These are phyloP conservation scores for Agrochola lychnidis DNA, from an alignment of 2,888 invertebrate genomes.

Conservation along the genomic window DNA sequence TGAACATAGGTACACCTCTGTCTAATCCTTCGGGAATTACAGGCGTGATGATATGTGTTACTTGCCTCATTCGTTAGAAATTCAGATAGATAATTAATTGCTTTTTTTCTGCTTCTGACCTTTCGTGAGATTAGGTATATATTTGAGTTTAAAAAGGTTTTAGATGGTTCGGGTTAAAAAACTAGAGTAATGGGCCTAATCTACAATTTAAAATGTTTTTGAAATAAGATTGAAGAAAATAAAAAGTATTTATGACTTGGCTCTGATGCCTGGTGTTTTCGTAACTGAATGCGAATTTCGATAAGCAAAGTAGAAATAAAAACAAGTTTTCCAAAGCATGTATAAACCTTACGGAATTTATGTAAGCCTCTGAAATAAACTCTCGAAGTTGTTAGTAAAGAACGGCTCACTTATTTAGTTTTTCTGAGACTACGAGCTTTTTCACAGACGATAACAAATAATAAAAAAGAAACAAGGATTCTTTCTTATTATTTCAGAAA, in stretches of 20 bases:
- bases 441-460: constrained; percentile 41
- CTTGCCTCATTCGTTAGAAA: not conserved
- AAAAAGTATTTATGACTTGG: constrained; percentile 16
- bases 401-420: constrained; percentile 33
- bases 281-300: constrained; percentile 20
- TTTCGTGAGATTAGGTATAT: constrained; percentile 9
- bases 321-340: constrained; percentile 9
- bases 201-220: constrained; percentile 21
- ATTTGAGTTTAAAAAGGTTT: constrained; percentile 5
- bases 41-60: not conserved
- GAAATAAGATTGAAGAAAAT: constrained; percentile 17
- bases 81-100: not conserved
- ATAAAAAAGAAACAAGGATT: constrained; percentile 39
- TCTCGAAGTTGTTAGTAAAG: constrained; percentile 29
- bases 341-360: constrained; percentile 54
- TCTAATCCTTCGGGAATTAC: too few species aligned
- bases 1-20: too few species aligned
- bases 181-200: not conserved
- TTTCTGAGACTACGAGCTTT: constrained; percentile 19
- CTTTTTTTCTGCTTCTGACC: not conserved
- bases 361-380: constrained; percentile 40
- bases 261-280: constrained; percentile 18
- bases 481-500: constrained; percentile 32
- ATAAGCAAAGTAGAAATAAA: constrained; percentile 24
- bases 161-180: not conserved